Base-by-base conservation (phyloP, 2,888 invertebrate species). In the Drosophila lutescens region DNA sequence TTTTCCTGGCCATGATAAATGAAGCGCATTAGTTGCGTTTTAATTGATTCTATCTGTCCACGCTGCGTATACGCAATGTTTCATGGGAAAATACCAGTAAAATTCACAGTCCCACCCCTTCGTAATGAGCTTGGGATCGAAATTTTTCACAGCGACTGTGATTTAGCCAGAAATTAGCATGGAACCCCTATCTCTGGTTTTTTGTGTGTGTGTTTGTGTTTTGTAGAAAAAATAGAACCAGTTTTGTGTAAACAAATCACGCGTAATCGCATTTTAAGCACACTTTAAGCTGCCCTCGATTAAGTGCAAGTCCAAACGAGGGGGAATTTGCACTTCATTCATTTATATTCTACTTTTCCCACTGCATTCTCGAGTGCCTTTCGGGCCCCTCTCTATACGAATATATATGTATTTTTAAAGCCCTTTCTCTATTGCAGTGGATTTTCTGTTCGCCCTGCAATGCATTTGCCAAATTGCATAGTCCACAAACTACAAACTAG, bases 1-100 rank as follows among this genome's bases (percentile, higher is more conserved):
- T 84, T 73, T 80, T 65, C 65, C 68, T 49, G 71, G 57, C 71
- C 56, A 70, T 74, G 74, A 74, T 74, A 74, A 67, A 75, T 75
- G 74, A 69, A 54, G 70, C 71, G 66, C 82, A 86, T 85, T 85
- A 84, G 86, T 86, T 85, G 85, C 74, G 62, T 78, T 86, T 86
- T 80, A 86, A 86, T 86, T 86, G 85, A 86, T 86, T 85, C 79
- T 78, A 72, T 74, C 75, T 67, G 43, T 70, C 60, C 43, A 59
- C 55, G 38, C 23, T 7, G n/a, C 46, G 41, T 47, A 50, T 38
- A 32, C 20, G 60, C 63, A 63, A 68, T 62, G 61, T 69, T 73
- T 66, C 70, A 81, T 63, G 63, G 56, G 41, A 12, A 65, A 63
- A 63, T 23, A 8, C 41, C 17, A 15, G 10, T 17, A 9, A 41